These are phyloP conservation scores for Lontra canadensis DNA, from an alignment of 2,113 vertebrate genomes.

Conservation along the genomic window DNA sequence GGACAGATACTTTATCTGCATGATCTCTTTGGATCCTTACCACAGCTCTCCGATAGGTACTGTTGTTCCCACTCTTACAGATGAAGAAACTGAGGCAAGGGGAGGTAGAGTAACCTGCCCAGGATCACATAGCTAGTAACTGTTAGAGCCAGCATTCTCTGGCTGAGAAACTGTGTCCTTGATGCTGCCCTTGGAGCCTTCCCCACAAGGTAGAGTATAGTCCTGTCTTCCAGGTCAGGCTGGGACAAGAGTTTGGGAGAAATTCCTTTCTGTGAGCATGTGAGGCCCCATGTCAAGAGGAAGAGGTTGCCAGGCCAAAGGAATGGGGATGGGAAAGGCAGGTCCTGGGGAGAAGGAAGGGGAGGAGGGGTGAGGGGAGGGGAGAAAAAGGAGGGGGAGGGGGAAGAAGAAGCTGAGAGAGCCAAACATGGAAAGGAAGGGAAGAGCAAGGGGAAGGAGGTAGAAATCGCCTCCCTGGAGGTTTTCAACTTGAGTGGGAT, in stretches of 20 bases:
- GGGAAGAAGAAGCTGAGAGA: not conserved
- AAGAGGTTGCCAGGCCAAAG: not conserved
- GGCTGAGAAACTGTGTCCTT: not conserved
- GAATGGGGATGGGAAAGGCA: not conserved
- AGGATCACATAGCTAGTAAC: not conserved
- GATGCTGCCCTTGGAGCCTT: not conserved
- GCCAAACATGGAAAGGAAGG: not conserved
- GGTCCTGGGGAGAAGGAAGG: conserved; percentile 41
- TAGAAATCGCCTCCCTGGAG: not conserved
- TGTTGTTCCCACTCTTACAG: not conserved
- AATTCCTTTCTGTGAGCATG: not conserved
- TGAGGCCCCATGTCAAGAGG: not conserved
- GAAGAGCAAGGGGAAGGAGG: not conserved
- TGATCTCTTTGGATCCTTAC: not conserved
- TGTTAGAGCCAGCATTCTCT: not conserved
- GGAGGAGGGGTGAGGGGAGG: not conserved
- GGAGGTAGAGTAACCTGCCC: not conserved
- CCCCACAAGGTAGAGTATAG: not conserved
- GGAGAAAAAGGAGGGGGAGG: not conserved
- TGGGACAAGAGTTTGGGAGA: conserved; percentile 3
- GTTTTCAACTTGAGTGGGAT: not conserved
- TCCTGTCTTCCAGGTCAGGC: not conserved
- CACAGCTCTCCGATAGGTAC: not conserved
- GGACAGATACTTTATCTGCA: not conserved
- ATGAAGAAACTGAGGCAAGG: not conserved